Conservation (phyloP, 2,113 vertebrate genomes). For the Camelus bactrianus region DNA sequence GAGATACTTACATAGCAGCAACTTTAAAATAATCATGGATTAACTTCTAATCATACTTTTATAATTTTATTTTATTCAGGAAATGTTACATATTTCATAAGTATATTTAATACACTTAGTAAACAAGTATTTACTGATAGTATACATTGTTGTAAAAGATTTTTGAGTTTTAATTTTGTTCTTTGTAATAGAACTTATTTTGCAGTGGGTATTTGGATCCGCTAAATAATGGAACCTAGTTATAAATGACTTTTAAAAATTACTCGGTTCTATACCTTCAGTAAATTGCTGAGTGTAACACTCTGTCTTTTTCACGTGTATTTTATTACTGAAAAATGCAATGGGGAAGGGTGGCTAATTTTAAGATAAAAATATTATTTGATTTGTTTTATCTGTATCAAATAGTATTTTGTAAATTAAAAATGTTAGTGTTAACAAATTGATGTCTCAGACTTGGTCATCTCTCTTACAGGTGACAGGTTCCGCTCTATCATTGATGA, state of each 20-base stretch:
- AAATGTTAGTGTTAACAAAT: not conserved
- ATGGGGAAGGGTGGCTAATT: not conserved
- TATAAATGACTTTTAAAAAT: not conserved
- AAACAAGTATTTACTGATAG: not conserved
- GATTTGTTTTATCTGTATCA: not conserved
- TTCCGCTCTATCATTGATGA: conserved; percentile 99
- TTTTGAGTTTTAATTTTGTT: not conserved
- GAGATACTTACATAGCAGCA: not conserved
- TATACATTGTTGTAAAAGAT: not conserved
- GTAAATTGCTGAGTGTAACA: not conserved
- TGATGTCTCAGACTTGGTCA: not conserved
- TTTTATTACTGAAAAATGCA: not conserved
- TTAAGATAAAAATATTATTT: not conserved
- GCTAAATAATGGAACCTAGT: not conserved
- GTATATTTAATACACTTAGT: not conserved
- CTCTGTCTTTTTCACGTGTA: not conserved
- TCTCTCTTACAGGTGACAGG: conserved; percentile 89
- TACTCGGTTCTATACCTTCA: not conserved
- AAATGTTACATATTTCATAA: not conserved
- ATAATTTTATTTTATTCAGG: not conserved
- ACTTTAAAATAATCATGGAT: not conserved
- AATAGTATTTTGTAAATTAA: not conserved
- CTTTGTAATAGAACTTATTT: not conserved
- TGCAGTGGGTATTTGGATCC: not conserved
- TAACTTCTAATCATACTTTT: not conserved